These are phyloP conservation scores for Trichoplusia ni DNA, from an alignment of 1,140 invertebrate species.

Conservation along the genomic window DNA sequence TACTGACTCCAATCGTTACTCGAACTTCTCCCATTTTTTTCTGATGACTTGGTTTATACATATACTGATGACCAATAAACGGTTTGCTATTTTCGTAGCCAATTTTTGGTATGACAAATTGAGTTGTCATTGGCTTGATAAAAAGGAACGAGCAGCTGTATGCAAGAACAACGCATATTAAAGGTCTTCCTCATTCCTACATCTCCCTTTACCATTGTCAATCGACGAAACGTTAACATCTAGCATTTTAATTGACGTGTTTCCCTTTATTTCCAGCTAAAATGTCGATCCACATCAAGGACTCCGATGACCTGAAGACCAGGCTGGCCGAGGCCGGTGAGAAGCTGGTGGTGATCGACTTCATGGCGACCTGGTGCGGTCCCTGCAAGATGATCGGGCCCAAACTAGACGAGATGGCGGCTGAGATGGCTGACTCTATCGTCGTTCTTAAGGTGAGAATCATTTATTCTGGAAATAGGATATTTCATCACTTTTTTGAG, in stretches of 20 bases:
- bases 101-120: no score
- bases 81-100: no score
- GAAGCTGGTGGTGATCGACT: conserved; percentile 95
- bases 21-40: no score
- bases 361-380: conserved; percentile 93
- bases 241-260: background rate
- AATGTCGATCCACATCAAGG: conserved; percentile 79
- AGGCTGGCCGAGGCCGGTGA: conserved; percentile 89
- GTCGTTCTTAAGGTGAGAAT: conserved; percentile 82
- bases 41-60: no score
- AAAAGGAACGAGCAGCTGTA: no score
- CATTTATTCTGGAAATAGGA: background rate
- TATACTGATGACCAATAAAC: no score
- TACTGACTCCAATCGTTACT: no score
- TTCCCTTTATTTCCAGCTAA: conserved; percentile 32
- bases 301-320: conserved; percentile 85
- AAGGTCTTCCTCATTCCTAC: no score
- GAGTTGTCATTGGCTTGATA: no score
- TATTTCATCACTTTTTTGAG: background rate
- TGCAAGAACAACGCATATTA: no score
- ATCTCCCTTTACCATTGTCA: no score
- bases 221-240: no score
- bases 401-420: conserved; percentile 86
- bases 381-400: conserved; percentile 97
- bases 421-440: conserved; percentile 79